These are phyloP conservation scores for Micronycteris hirsuta DNA, from an alignment of 2,113 vertebrate genomes.

Conservation along the genomic window DNA sequence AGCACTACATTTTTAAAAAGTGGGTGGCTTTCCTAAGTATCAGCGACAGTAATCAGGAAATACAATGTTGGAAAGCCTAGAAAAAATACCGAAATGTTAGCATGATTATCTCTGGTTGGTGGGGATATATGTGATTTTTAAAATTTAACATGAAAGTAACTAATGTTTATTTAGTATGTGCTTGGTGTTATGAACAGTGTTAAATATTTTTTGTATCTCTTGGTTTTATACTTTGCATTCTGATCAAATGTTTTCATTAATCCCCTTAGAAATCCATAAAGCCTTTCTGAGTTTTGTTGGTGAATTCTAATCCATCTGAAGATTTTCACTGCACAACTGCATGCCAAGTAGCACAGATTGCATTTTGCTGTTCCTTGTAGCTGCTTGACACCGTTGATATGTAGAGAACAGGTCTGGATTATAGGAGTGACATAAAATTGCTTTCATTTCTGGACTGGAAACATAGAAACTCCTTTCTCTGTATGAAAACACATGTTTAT, in stretches of 20 bases:
- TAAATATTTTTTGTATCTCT: slow-evolving; percentile 41
- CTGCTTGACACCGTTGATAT: slow-evolving; percentile 33
- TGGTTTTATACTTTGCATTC: slow-evolving; percentile 47
- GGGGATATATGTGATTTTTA: slow-evolving; percentile 8
- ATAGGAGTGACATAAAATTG: not conserved
- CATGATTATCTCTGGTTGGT: not conserved
- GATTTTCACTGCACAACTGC: slow-evolving; percentile 46
- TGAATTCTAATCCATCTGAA: slow-evolving; percentile 52
- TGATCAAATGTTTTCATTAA: slow-evolving; percentile 55
- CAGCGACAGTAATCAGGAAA: not conserved
- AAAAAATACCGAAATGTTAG: slow-evolving; percentile 3
- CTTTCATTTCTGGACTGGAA: slow-evolving; percentile 6
- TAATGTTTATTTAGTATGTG: not conserved
- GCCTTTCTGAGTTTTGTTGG: slow-evolving; percentile 47
- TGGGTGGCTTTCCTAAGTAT: not conserved
- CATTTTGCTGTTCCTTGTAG: not conserved
- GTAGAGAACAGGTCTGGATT: slow-evolving; percentile 5
- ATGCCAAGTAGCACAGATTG: not conserved
- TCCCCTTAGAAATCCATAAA: slow-evolving; percentile 44
- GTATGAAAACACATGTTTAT: not conserved
- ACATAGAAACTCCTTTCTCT: not conserved
- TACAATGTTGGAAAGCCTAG: not conserved
- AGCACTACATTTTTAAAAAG: not conserved
- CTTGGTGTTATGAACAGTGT: not conserved
- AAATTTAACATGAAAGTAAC: not conserved